A percentile compares a stretch with the other conserved stretches of the same genome.
Evolutionary conservation across 2,113 vertebrate genomes (phyloP).

Genomic region (Ptyas mucosa): DNA sequence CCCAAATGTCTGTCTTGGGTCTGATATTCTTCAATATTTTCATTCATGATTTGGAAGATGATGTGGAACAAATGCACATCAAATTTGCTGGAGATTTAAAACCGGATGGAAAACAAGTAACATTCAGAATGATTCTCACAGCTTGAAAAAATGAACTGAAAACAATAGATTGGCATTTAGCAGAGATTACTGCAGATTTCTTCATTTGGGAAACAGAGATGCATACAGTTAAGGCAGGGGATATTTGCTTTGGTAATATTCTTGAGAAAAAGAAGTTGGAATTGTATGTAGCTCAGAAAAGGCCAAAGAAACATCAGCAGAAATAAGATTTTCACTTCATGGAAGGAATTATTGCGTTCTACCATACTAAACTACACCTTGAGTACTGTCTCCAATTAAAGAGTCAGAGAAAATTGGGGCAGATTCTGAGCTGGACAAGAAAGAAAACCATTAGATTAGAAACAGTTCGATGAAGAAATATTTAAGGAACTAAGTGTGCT

Average conservation of each 20-base stretch:
- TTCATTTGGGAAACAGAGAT: background rate
- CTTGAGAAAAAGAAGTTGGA: background rate
- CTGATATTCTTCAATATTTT: background rate
- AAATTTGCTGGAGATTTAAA: background rate
- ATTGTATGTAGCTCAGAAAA: background rate
- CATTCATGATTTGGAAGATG: background rate
- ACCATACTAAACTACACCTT: background rate
- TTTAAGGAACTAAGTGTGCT: background rate
- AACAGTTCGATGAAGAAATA: background rate
- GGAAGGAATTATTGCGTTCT: background rate
- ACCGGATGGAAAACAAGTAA: background rate
- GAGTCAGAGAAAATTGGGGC: background rate
- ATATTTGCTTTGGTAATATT: background rate
- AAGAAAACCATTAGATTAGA: background rate
- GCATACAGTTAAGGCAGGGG: background rate
- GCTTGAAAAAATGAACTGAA: background rate
- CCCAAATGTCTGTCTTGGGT: background rate
- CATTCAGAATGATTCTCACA: background rate
- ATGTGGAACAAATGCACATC: background rate
- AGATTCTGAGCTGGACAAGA: background rate
- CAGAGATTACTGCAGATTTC: background rate
- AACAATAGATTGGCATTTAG: background rate
- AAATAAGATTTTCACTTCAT: background rate
- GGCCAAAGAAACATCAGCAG: background rate
- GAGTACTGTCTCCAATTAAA: background rate